Percentiles rank a stretch among this genome's conserved stretches.
Conservation (phyloP, 2,888 invertebrate genomes). For the Conus canariensis region DNA sequence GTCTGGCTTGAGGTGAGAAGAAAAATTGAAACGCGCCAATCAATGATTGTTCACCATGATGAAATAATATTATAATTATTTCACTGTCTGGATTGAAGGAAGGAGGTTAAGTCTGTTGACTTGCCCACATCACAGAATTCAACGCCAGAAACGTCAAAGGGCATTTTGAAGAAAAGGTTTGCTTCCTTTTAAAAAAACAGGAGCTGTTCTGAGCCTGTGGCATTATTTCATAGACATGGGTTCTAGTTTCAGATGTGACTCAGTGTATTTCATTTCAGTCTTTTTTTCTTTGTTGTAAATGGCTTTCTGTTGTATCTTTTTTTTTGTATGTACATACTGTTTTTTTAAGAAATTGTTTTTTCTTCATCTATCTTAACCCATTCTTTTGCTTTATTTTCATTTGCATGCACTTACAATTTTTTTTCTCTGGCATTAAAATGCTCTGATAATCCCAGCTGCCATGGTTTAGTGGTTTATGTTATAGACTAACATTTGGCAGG, state of each 20-base stretch:
- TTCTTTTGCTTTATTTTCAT: neutral
- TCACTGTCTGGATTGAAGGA: constrained; percentile 9
- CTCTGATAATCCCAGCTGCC: too few species aligned
- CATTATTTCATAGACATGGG: too few species aligned
- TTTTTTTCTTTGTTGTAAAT: neutral
- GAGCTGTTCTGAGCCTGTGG: neutral
- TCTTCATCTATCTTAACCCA: neutral
- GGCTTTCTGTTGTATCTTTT: neutral
- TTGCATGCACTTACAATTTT: neutral
- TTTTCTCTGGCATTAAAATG: neutral
- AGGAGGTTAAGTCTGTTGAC: neutral
- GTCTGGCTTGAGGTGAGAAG: too few species aligned
- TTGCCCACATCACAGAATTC: neutral
- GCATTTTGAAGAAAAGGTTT: constrained; percentile 29
- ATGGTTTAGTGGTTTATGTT: too few species aligned
- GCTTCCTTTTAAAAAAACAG: neutral
- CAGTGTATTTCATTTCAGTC: neutral
- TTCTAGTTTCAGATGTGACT: neutral
- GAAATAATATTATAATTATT: neutral
- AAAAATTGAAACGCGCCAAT: too few species aligned
- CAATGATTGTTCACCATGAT: too few species aligned
- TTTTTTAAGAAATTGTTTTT: neutral
- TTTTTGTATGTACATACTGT: neutral
- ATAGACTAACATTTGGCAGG: too few species aligned
- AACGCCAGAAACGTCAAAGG: neutral